phyloP scores from a whole-genome alignment of 1,140 invertebrate species.

The Antheraea mylitta region DNA sequence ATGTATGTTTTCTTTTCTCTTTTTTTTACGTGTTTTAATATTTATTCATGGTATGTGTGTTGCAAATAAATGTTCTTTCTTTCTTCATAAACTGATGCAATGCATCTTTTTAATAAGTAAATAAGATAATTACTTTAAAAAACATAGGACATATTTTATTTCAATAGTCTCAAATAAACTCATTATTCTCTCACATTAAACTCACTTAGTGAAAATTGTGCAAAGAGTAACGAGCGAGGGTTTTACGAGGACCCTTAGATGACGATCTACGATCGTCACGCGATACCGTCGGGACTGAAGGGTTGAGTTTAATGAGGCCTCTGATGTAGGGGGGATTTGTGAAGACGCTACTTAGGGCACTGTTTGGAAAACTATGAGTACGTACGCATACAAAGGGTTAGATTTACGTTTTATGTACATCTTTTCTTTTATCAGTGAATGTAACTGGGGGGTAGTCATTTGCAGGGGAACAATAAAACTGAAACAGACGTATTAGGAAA shows the following conservation, averaged over 20 bases:
- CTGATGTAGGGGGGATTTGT: conserved; percentile 17
- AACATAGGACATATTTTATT: neutral
- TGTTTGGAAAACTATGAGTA: too few species aligned
- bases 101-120: too few species aligned
- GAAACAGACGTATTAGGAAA: too few species aligned
- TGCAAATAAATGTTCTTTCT: too few species aligned
- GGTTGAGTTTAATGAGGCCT: conserved; percentile 45
- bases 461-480: too few species aligned
- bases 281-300: conserved; percentile 41
- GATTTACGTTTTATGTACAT: too few species aligned
- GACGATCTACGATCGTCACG: conserved; percentile 43
- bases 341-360: conserved; percentile 11
- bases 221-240: neutral
- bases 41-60: too few species aligned
- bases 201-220: neutral
- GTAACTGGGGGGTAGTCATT: neutral
- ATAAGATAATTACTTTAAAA: too few species aligned
- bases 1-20: too few species aligned
- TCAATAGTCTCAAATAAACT: neutral
- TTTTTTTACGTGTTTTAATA: too few species aligned
- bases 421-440: neutral
- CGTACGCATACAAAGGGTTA: too few species aligned
- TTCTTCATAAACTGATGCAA: too few species aligned
- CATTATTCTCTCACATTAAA: neutral
- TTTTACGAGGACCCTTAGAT: conserved; percentile 31